phyloP scores from a whole-genome alignment of 2,888 invertebrate genomes.

The Helicoverpa assulta region DNA sequence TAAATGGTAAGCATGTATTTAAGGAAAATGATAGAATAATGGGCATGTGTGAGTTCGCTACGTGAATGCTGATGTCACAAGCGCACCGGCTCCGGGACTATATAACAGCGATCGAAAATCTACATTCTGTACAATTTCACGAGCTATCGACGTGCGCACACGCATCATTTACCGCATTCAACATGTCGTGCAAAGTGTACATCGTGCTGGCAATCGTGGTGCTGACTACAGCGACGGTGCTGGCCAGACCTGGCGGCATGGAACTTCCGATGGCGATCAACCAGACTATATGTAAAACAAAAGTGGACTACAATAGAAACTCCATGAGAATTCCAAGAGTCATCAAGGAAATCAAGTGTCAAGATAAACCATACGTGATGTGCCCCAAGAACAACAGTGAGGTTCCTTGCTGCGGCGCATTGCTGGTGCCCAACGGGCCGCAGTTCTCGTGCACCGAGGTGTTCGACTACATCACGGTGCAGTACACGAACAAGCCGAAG shows the following conservation, averaged over 20 bases:
- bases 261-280: conserved; percentile 10
- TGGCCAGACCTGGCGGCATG: conserved; percentile 31
- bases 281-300: conserved; percentile 53
- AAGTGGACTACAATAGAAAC: conserved; percentile 67
- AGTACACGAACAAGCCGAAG: neutral
- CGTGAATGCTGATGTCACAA: conserved; percentile 13
- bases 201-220: conserved; percentile 20
- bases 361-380: conserved; percentile 55
- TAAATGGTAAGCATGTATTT: neutral
- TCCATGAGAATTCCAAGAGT: conserved; percentile 69
- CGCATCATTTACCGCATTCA: conserved; percentile 36
- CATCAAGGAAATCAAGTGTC: conserved; percentile 76
- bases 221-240: conserved; percentile 24
- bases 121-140: conserved; percentile 25
- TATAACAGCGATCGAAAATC: conserved; percentile 25
- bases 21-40: neutral
- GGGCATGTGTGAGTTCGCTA: neutral
- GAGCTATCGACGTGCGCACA: conserved; percentile 30
- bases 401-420: conserved; percentile 43
- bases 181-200: conserved; percentile 33
- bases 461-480: conserved; percentile 43
- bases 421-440: neutral
- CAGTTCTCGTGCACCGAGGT: conserved; percentile 54
- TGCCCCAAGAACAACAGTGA: conserved; percentile 41
- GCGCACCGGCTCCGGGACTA: neutral